Conservation (phyloP, 2,888 invertebrate species). For the Orthosia incerta region DNA sequence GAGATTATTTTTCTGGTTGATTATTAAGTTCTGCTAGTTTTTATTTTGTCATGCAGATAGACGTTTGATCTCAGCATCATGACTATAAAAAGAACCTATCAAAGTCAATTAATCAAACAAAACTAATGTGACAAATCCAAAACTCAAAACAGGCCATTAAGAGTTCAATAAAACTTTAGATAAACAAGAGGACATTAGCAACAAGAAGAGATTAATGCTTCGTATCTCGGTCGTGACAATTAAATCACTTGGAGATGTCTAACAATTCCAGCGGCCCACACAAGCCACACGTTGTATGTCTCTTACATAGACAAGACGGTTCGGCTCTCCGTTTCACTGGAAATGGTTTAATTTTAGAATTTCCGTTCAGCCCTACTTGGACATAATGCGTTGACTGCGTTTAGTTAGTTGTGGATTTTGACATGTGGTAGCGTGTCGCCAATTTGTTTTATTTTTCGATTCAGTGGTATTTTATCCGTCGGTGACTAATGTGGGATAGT, state of each 20-base stretch:
- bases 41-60: not conserved
- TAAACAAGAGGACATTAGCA: slow-evolving; percentile 69
- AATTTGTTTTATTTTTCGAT: slow-evolving; percentile 63
- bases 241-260: slow-evolving; percentile 86
- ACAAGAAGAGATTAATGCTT: slow-evolving; percentile 77
- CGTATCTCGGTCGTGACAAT: slow-evolving; percentile 81
- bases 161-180: slow-evolving; percentile 63
- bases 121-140: slow-evolving; percentile 26
- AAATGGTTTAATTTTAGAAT: slow-evolving; percentile 90
- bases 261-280: slow-evolving; percentile 82
- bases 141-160: slow-evolving; percentile 43
- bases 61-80: not conserved
- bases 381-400: slow-evolving; percentile 85
- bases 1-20: not conserved
- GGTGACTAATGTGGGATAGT: slow-evolving; percentile 61
- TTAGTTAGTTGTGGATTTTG: slow-evolving; percentile 80
- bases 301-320: slow-evolving; percentile 84
- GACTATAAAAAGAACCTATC: not conserved
- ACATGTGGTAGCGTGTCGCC: slow-evolving; percentile 73
- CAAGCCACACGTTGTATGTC: slow-evolving; percentile 78
- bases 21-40: not conserved
- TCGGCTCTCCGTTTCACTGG: slow-evolving; percentile 85
- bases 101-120: slow-evolving; percentile 32
- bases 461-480: slow-evolving; percentile 66
- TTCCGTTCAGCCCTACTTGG: slow-evolving; percentile 88